Evolutionary conservation across 2,888 invertebrate genomes (phyloP).

Genomic region (Phymatocera aterrima): DNA sequence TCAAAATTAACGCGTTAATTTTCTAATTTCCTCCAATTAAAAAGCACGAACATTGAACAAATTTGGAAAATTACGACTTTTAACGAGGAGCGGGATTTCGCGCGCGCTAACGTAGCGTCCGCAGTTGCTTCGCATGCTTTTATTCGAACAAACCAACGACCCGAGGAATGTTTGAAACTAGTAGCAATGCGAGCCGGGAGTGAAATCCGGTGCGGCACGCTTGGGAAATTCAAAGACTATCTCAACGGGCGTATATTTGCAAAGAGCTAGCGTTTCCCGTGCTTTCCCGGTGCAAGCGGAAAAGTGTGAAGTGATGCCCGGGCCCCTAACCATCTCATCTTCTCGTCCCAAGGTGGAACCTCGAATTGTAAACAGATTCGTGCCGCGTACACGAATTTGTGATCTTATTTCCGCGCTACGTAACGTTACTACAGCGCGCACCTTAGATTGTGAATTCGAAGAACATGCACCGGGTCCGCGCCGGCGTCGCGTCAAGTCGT

Average conservation of each 20-base stretch:
- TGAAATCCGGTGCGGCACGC: slow-evolving; percentile 57
- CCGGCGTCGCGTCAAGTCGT: background rate
- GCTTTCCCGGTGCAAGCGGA: slow-evolving; percentile 48
- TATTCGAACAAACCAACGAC: background rate
- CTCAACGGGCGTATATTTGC: slow-evolving; percentile 69
- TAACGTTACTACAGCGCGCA: background rate
- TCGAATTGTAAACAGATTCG: slow-evolving; percentile 46
- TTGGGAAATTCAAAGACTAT: slow-evolving; percentile 70
- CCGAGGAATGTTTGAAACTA: slow-evolving; percentile 7
- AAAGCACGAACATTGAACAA: no score
- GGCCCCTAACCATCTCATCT: slow-evolving; percentile 34
- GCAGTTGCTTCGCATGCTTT: background rate
- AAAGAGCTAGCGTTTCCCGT: slow-evolving; percentile 51
- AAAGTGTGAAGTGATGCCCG: slow-evolving; percentile 46
- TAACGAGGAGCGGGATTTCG: no score
- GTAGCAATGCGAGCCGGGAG: background rate
- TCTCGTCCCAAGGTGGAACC: slow-evolving; percentile 19
- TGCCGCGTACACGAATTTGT: background rate
- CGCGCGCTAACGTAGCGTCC: no score
- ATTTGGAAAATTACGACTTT: no score
- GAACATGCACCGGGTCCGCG: background rate
- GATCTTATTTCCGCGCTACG: slow-evolving; percentile 7
- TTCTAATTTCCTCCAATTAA: no score
- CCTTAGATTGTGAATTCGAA: background rate
- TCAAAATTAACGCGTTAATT: no score